Conservation (phyloP, 2,888 invertebrate species). For the Cephus rjabovi region DNA sequence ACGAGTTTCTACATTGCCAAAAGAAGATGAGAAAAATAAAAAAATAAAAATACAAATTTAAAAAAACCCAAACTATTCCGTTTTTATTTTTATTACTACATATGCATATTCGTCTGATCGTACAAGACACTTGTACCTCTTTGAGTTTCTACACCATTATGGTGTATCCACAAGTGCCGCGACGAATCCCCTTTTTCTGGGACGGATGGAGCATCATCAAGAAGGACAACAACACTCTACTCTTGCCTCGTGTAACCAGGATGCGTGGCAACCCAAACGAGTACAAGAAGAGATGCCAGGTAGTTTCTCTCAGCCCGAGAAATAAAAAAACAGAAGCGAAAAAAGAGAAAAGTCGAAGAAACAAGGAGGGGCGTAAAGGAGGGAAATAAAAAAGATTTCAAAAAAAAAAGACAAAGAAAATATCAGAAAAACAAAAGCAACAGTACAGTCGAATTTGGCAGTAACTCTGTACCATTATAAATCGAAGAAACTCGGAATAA, state of each 20-base stretch:
- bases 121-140: neutral
- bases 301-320: neutral
- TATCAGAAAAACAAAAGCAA: neutral
- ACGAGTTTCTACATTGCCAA: neutral
- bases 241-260: neutral
- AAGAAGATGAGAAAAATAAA: neutral
- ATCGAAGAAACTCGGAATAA: neutral
- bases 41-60: neutral
- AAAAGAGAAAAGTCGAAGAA: neutral
- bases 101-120: neutral
- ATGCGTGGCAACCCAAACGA: neutral
- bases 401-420: neutral
- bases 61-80: neutral
- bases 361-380: no score
- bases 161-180: neutral
- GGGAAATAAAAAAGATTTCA: neutral
- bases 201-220: neutral
- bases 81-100: neutral
- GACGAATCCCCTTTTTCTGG: neutral
- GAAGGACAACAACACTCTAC: neutral
- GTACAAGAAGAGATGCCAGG: neutral
- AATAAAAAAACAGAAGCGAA: conserved; percentile 2
- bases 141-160: neutral
- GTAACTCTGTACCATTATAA: neutral
- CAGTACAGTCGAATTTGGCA: neutral